Evolutionary conservation across 2,888 invertebrate species (phyloP), one percentile per base, ranked within the genome.

Genomic region (Eretmocerus hayati): DNA sequence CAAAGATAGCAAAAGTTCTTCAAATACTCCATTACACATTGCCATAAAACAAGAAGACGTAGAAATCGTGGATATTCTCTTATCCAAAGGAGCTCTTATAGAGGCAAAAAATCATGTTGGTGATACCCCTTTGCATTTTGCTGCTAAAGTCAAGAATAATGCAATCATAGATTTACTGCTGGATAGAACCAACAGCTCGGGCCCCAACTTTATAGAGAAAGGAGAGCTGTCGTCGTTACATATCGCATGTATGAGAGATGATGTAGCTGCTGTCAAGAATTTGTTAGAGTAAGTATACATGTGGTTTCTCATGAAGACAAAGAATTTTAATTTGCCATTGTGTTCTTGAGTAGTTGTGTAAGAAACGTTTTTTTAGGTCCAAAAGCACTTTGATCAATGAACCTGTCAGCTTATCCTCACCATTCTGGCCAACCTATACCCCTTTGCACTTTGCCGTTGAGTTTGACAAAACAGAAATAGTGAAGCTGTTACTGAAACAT

Each of bases 391-490:
- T 23, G 4, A 22, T 33, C 8, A 21, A 42, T 33, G 15, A 33
- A 4, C 33, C 42, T 32, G 42, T 31, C n/a, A 15, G 9, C 20
- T 32, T 42, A 11, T n/a, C n/a, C 16, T 42, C 42, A 13, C 21
- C 42, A 31, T 32, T 42, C 32, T 42, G 42, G 42, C 32, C 31
- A 18, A 42, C 41, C 8, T 45, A 50, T 8, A 45, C 50, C 2
- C 45, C 50, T 5, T 26, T 50, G 23, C 50, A 50, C 42, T 48
- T 48, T 40, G 48, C 48, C 22, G 30, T 48, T 16, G 33, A 42
- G 41, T 40, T 33, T 20, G 20, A 33, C 21, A 22, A 42, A 3
- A 11, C 9, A 20, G 16, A 35, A 2, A 40, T 44, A 43, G 26
- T 40, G 18, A n/a, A 49, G 21, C 15, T 40, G 31, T 44, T 49